Percentiles rank a stretch among this genome's conserved stretches.
Evolutionary conservation across 2,797 vertebrate species (phyloP).

Genomic region (Aselliscus stoliczkanus): DNA sequence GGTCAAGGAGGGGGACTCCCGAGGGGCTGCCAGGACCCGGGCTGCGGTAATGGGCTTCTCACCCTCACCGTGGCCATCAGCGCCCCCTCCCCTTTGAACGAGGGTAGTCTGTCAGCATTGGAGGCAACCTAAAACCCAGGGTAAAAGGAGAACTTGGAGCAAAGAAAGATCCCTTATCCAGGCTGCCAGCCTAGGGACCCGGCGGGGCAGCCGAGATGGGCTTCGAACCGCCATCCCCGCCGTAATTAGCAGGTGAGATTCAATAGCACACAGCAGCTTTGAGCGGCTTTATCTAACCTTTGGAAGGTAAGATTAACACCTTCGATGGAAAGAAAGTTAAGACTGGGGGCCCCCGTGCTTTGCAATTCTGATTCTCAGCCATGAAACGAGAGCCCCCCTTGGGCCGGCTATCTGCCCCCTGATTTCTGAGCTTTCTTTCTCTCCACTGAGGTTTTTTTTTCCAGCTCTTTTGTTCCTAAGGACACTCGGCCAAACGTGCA

Average conservation of each 20-base stretch:
- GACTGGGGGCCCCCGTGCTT: not conserved
- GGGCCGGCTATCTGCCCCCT: rapidly evolving
- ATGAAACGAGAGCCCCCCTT: not conserved
- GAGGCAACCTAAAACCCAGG: slow-evolving; percentile 92
- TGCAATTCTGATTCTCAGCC: not conserved
- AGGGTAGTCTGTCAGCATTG: slow-evolving; percentile 86
- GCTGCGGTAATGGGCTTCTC: slow-evolving; percentile 74
- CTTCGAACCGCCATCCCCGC: slow-evolving; percentile 77
- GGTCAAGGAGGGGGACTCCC: slow-evolving; percentile 61
- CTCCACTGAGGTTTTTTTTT: not conserved
- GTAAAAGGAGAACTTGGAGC: slow-evolving; percentile 84
- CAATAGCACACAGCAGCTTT: slow-evolving; percentile 64
- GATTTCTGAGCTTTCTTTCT: not conserved
- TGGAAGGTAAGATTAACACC: slow-evolving; percentile 86
- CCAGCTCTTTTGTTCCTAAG: slow-evolving; percentile 4
- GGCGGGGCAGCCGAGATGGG: slow-evolving; percentile 83
- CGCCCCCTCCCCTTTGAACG: slow-evolving; percentile 81
- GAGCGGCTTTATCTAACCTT: slow-evolving; percentile 81
- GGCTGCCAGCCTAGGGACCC: slow-evolving; percentile 87
- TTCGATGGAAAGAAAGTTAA: slow-evolving; percentile 78
- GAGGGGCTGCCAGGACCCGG: slow-evolving; percentile 63
- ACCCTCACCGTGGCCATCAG: slow-evolving; percentile 30
- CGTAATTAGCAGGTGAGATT: slow-evolving; percentile 86
- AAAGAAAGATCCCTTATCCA: slow-evolving; percentile 85
- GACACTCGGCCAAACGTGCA: rapidly evolving